These are phyloP conservation scores for Lottia gigantea DNA, from an alignment of 2,888 invertebrate species.

Conservation along the genomic window DNA sequence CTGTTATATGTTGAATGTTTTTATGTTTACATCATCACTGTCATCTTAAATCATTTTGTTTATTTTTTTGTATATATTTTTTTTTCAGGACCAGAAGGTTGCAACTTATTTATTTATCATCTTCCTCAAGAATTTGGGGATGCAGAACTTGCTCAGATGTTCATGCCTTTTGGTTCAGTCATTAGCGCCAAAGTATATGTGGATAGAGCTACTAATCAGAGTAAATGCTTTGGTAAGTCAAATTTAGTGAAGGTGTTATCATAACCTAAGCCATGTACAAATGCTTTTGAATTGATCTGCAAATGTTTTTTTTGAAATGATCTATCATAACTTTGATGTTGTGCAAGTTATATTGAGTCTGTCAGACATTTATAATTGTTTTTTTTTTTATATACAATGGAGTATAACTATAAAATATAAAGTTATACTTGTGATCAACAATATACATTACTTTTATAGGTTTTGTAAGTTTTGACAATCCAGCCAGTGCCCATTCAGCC, in stretches of 20 bases:
- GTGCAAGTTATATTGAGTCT: no score
- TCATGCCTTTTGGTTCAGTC: constrained; percentile 98
- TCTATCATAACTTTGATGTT: no score
- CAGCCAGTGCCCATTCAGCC: constrained; percentile 95
- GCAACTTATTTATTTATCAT: constrained; percentile 99
- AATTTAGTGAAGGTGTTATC: neutral
- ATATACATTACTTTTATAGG: constrained; percentile 73
- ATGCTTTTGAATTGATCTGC: no score
- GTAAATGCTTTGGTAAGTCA: constrained; percentile 98
- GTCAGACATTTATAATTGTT: no score
- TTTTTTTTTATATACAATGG: no score
- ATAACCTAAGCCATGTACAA: no score
- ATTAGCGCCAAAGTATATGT: constrained; percentile 99
- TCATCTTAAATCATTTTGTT: no score
- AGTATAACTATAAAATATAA: no score
- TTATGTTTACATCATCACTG: no score
- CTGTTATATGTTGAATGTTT: no score
- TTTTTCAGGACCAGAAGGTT: constrained; percentile 92
- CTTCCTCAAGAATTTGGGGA: constrained; percentile 99
- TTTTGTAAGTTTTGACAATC: constrained; percentile 99
- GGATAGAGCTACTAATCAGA: constrained; percentile 99
- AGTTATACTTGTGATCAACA: no score
- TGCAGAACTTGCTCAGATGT: constrained; percentile 99
- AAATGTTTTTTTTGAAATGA: no score
- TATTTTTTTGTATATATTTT: neutral